Conservation (phyloP, 2,888 invertebrate species). For the Bhutanitis thaidina region DNA sequence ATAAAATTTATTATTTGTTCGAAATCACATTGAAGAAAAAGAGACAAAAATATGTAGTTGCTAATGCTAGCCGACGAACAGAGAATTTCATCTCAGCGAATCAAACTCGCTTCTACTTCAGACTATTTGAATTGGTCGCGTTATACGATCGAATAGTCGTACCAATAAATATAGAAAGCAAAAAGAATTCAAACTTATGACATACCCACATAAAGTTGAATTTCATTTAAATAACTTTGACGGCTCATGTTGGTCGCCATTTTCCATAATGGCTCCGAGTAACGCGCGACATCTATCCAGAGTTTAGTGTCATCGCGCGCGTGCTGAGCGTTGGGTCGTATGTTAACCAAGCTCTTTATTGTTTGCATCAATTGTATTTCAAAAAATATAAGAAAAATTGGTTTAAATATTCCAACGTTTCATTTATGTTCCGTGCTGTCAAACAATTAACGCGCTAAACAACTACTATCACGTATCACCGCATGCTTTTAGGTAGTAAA, state of each 20-base stretch:
- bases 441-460: conserved; percentile 31
- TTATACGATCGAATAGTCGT: conserved; percentile 60
- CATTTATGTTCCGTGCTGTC: conserved; percentile 31
- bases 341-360: conserved; percentile 39
- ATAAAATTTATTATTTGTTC: conserved; percentile 36
- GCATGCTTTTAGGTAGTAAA: conserved; percentile 52
- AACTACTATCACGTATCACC: conserved; percentile 24
- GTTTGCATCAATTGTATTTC: conserved; percentile 69
- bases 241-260: conserved; percentile 63
- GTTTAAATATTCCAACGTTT: conserved; percentile 37
- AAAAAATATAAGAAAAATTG: conserved; percentile 59
- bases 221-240: conserved; percentile 44
- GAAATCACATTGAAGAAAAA: conserved; percentile 42
- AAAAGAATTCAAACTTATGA: conserved; percentile 27
- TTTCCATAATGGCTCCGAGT: conserved; percentile 67
- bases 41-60: conserved; percentile 42
- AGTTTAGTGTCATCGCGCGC: conserved; percentile 73
- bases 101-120: conserved; percentile 29
- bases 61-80: conserved; percentile 42
- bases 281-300: conserved; percentile 68
- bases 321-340: conserved; percentile 50
- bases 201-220: conserved; percentile 19
- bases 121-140: conserved; percentile 49
- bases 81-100: conserved; percentile 29
- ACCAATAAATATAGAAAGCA: conserved; percentile 25